Conservation (phyloP, 2,888 invertebrate genomes). For the Cephus pulcher region DNA sequence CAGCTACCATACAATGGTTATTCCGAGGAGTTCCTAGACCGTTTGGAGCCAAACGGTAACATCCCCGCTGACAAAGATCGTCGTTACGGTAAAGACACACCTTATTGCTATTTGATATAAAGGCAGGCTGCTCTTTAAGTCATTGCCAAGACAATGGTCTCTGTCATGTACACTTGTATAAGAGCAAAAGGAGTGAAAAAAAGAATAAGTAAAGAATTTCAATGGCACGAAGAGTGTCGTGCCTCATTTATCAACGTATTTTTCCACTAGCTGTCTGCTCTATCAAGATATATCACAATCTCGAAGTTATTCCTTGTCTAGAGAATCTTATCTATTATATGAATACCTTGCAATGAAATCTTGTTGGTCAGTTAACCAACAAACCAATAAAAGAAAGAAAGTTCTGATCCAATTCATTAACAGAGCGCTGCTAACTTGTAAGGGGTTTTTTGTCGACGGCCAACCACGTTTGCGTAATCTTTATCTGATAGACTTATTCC, state of each 20-base stretch:
- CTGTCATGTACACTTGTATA: not conserved
- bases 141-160: not conserved
- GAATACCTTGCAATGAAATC: not conserved
- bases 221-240: not conserved
- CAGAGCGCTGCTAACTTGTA: not conserved
- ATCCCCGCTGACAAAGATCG: slow-evolving; percentile 88
- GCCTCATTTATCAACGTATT: not conserved
- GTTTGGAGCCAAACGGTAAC: slow-evolving; percentile 93
- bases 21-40: slow-evolving; percentile 93
- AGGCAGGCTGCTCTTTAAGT: not conserved
- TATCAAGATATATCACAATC: not conserved
- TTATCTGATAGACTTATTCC: not conserved
- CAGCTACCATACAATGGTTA: slow-evolving; percentile 93
- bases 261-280: not conserved
- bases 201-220: not conserved
- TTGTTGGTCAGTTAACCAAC: not conserved
- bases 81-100: slow-evolving; percentile 72
- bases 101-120: not conserved
- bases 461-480: not conserved
- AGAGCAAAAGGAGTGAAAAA: not conserved
- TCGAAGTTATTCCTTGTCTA: not conserved
- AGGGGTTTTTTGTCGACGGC: not conserved
- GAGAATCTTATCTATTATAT: not conserved
- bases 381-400: not conserved
- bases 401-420: not conserved